Percentiles rank a stretch among this genome's conserved stretches.
These are phyloP conservation scores for Cacoxenus indagator DNA, from an alignment of 2,888 invertebrate genomes.

Conservation along the genomic window DNA sequence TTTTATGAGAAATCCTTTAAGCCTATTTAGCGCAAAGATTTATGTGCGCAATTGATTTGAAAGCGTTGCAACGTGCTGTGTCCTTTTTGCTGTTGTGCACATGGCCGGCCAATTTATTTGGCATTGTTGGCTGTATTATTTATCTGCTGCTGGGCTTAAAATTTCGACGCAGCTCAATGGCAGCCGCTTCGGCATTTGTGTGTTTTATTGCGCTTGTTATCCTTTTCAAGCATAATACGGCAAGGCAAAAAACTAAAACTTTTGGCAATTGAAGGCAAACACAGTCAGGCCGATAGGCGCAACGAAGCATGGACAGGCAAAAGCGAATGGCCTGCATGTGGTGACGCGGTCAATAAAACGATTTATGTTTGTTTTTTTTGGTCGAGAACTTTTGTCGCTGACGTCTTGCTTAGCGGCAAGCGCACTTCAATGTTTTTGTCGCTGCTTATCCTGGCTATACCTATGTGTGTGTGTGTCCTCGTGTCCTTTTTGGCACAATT, in stretches of 20 bases:
- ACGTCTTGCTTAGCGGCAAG: neutral
- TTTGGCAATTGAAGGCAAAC: neutral
- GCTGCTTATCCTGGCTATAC: neutral
- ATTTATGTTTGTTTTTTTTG: constrained; percentile 11
- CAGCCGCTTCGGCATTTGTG: neutral
- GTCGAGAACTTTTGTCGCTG: constrained; percentile 10
- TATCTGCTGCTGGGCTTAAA: constrained; percentile 7
- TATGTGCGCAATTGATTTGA: neutral
- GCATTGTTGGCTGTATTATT: constrained; percentile 1
- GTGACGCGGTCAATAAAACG: constrained; percentile 19
- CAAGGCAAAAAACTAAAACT: neutral
- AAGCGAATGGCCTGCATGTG: neutral
- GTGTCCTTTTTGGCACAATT: constrained; percentile 7
- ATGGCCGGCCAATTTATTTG: too few relatives aligned
- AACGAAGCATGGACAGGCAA: neutral
- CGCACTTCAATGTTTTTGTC: constrained; percentile 7
- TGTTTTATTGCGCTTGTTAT: constrained; percentile 13
- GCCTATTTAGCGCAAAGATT: neutral
- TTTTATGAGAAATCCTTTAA: neutral
- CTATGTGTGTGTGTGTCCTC: neutral
- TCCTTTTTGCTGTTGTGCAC: neutral
- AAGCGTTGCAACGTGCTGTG: neutral
- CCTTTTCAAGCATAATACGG: neutral
- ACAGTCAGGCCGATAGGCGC: neutral
- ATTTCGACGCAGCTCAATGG: neutral